Evolutionary conservation across 2,797 vertebrate species (phyloP).

Genomic region (Dermochelys coriacea): DNA sequence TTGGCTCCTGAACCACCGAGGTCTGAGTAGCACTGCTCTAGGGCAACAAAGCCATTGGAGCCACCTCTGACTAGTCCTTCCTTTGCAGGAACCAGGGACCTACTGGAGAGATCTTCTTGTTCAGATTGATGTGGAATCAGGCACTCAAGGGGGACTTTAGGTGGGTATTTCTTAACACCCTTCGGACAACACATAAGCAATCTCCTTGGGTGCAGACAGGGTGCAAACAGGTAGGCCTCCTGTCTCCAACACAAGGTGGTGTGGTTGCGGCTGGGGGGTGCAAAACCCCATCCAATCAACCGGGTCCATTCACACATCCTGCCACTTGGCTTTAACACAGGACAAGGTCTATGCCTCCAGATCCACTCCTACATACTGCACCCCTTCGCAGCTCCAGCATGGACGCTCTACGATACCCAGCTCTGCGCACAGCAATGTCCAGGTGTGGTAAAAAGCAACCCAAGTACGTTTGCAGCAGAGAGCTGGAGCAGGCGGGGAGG

Average conservation of each 20-base stretch:
- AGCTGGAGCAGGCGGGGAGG: neutral
- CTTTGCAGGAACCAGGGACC: neutral
- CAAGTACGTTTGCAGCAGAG: neutral
- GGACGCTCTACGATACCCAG: neutral
- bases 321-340: neutral
- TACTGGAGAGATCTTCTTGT: neutral
- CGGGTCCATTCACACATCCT: neutral
- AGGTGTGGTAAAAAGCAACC: too few relatives aligned
- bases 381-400: neutral
- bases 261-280: neutral
- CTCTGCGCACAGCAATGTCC: neutral
- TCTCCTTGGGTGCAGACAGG: slow-evolving; percentile 27
- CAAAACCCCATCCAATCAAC: neutral
- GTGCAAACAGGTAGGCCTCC: neutral
- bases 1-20: neutral
- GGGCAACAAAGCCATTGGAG: neutral
- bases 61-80: too few relatives aligned
- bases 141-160: neutral
- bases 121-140: neutral
- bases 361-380: neutral
- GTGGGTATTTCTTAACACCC: neutral
- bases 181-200: slow-evolving; percentile 44
- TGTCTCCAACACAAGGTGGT: neutral
- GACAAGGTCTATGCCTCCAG: neutral
- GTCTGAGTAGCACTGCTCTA: neutral